Percentiles rank a stretch among this genome's conserved stretches.
phyloP scores from a whole-genome alignment of 2,888 invertebrate genomes.

The Drosophila algonquin region DNA sequence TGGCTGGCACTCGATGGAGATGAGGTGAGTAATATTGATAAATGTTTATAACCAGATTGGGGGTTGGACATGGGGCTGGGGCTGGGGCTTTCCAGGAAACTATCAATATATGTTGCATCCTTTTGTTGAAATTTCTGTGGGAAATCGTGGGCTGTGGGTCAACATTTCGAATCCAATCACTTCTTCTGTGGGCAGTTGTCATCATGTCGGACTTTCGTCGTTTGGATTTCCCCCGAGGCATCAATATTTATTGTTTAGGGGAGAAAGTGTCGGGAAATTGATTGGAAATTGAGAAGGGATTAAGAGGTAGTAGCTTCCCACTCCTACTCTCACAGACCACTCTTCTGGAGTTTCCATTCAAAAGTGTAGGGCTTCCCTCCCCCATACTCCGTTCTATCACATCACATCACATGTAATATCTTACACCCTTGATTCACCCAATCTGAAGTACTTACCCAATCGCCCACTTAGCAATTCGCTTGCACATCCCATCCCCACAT shows the following conservation, averaged over 20 bases:
- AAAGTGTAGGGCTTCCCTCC: not conserved
- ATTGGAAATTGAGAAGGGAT: not conserved
- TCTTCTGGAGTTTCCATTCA: not conserved
- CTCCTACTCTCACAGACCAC: too few species aligned
- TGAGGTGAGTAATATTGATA: slow-evolving; percentile 41
- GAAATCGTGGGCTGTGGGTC: slow-evolving; percentile 21
- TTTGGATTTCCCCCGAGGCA: not conserved
- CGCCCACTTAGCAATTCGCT: not conserved
- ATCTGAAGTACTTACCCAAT: not conserved
- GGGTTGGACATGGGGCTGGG: slow-evolving; percentile 1
- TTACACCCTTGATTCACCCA: not conserved
- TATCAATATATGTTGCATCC: slow-evolving; percentile 22
- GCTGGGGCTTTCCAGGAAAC: not conserved
- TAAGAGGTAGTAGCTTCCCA: not conserved
- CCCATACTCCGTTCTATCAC: too few species aligned
- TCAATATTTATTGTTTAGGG: slow-evolving; percentile 15
- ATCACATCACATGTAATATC: not conserved
- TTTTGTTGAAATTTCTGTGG: slow-evolving; percentile 5
- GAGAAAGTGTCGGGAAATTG: slow-evolving; percentile 4
- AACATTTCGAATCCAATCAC: slow-evolving; percentile 1
- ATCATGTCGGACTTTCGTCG: not conserved
- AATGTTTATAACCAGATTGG: slow-evolving; percentile 39
- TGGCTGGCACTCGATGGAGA: slow-evolving; percentile 32
- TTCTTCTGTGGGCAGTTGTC: slow-evolving; percentile 15
- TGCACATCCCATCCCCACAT: not conserved